These are phyloP conservation scores for Amniataba percoides DNA, from an alignment of 2,797 vertebrate genomes.

Conservation along the genomic window DNA sequence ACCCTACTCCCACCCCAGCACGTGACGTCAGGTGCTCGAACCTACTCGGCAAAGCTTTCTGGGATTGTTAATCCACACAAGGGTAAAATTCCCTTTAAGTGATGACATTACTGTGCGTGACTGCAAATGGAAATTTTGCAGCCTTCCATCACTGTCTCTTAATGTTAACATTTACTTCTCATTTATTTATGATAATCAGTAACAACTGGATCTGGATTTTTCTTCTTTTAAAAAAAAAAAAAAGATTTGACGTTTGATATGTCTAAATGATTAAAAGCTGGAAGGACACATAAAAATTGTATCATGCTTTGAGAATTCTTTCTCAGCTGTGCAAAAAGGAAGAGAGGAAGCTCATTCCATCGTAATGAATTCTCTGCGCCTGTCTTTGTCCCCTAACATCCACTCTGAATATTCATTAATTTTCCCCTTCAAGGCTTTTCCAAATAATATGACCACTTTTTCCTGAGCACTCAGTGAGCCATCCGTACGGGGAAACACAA, in stretches of 20 bases:
- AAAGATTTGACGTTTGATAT: conserved; percentile 59
- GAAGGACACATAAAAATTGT: conserved; percentile 48
- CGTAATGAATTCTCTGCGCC: conserved; percentile 55
- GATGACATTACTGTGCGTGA: conserved; percentile 76
- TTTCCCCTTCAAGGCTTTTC: conserved; percentile 70
- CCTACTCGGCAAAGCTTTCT: conserved; percentile 66
- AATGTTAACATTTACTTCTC: conserved; percentile 70
- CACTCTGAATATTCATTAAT: conserved; percentile 68
- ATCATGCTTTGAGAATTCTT: conserved; percentile 64
- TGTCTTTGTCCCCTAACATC: conserved; percentile 53
- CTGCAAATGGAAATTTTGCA: conserved; percentile 67
- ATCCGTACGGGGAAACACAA: conserved; percentile 60
- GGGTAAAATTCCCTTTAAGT: conserved; percentile 62
- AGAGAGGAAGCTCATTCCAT: conserved; percentile 62
- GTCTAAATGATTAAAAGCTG: conserved; percentile 67
- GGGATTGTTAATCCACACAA: conserved; percentile 65
- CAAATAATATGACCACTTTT: conserved; percentile 71
- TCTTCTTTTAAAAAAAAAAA: background rate
- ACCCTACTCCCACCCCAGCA: conserved; percentile 60
- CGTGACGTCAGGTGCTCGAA: conserved; percentile 79
- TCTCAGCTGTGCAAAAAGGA: conserved; percentile 17
- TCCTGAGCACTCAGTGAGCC: conserved; percentile 56
- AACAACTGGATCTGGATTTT: conserved; percentile 54
- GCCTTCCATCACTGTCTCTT: conserved; percentile 57
- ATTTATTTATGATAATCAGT: conserved; percentile 81